Percentiles rank a stretch among this genome's conserved stretches.
Conservation (phyloP, 2,113 vertebrate species). For the Pollachius pollachius region DNA sequence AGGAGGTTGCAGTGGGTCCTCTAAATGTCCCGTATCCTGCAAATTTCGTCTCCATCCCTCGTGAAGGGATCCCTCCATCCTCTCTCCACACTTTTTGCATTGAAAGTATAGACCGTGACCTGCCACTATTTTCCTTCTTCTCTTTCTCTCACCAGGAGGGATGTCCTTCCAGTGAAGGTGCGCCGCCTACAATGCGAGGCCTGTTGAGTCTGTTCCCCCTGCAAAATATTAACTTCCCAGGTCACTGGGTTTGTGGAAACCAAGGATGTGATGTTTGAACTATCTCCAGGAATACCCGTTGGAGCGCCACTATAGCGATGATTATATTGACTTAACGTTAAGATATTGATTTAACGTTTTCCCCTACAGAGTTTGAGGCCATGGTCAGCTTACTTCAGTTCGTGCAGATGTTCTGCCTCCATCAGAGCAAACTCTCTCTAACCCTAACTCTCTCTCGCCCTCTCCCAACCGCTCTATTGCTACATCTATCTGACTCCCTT, state of each 20-base stretch:
- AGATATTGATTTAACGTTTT: conserved; percentile 33
- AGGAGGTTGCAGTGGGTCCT: conserved; percentile 59
- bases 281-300: conserved; percentile 20
- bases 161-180: not conserved
- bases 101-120: no score
- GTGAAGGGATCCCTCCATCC: not conserved
- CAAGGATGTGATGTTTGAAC: conserved; percentile 47
- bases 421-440: conserved; percentile 10
- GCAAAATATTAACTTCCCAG: conserved; percentile 74
- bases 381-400: conserved; percentile 22
- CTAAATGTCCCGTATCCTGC: no score
- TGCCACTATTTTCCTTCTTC: conserved; percentile 1
- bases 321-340: no score
- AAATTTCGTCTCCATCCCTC: conserved; percentile 16
- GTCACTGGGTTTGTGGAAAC: conserved; percentile 62
- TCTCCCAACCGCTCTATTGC: not conserved
- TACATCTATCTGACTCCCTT: no score
- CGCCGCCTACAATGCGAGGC: conserved; percentile 4
- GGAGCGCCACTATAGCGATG: no score
- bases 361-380: not conserved
- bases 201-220: conserved; percentile 26
- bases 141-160: conserved; percentile 7
- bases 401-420: conserved; percentile 9
- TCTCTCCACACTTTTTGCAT: not conserved
- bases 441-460: conserved; percentile 17